Evolutionary conservation across 2,113 vertebrate species (phyloP).

Genomic region (Rhabdomys dilectus): DNA sequence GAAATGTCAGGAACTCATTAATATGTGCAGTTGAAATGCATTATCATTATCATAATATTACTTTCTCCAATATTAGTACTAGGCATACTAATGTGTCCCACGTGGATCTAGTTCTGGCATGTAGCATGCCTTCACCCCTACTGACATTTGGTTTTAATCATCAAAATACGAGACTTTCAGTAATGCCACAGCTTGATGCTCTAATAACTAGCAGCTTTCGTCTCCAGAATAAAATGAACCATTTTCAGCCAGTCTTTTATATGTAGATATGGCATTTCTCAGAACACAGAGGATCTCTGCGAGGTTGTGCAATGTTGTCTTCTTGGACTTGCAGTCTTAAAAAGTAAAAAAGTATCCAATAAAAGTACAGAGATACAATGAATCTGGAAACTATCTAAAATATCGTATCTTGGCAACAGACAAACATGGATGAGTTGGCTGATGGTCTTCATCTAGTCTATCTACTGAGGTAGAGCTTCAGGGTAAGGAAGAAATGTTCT

Average conservation of each 20-base stretch:
- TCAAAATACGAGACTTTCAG: neutral
- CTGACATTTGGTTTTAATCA: slow-evolving; percentile 12
- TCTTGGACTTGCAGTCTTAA: neutral
- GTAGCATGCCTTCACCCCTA: neutral
- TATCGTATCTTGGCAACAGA: neutral
- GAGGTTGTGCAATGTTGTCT: neutral
- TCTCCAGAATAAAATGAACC: neutral
- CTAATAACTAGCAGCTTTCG: neutral
- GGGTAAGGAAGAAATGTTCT: neutral
- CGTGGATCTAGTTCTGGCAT: neutral
- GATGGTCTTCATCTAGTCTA: neutral
- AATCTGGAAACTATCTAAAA: neutral
- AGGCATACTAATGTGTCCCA: neutral
- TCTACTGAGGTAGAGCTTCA: neutral
- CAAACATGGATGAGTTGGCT: neutral
- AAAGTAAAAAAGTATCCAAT: neutral
- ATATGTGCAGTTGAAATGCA: neutral
- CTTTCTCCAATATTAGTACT: slow-evolving; percentile 25
- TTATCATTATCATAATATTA: no score
- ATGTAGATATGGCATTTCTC: neutral
- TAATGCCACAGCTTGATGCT: neutral
- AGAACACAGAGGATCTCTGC: neutral
- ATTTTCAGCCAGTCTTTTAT: neutral
- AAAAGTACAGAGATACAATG: neutral
- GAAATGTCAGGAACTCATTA: neutral